Conservation (phyloP, 2,113 vertebrate species). For the Baryphthengus martii region DNA sequence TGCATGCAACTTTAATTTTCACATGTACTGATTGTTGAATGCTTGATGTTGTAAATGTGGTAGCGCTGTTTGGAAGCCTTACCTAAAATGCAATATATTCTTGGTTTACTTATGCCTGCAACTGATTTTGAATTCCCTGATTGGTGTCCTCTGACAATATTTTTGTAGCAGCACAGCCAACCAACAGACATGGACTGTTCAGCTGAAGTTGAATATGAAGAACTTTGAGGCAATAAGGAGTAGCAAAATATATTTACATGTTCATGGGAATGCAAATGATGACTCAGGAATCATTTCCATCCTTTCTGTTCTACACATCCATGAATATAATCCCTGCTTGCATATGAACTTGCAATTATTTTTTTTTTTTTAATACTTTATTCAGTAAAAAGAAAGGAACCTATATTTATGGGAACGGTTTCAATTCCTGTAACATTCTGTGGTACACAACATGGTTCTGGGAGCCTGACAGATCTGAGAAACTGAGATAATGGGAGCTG, state of each 20-base stretch:
- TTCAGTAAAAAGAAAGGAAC: not conserved
- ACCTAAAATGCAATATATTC: not conserved
- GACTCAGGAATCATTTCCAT: not conserved
- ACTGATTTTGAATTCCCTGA: not conserved
- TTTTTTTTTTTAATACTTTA: not conserved
- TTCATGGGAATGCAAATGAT: not conserved
- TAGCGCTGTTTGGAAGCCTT: not conserved
- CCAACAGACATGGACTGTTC: not conserved
- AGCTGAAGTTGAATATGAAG: not conserved
- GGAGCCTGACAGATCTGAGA: not conserved
- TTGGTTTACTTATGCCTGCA: not conserved
- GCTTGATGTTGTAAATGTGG: not conserved
- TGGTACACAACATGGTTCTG: not conserved
- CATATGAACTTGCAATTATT: fast-evolving
- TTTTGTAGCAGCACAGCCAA: not conserved
- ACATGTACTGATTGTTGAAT: not conserved
- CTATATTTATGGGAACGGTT: not conserved
- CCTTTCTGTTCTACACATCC: not conserved
- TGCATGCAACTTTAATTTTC: not conserved
- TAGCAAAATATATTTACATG: not conserved
- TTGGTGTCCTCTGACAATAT: not conserved
- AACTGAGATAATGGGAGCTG: not conserved
- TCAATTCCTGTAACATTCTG: not conserved
- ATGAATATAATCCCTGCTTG: not conserved
- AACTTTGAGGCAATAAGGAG: not conserved